Base-by-base conservation (phyloP, 2,113 vertebrate species). In the Sinocyclocheilus anshuiensis region DNA sequence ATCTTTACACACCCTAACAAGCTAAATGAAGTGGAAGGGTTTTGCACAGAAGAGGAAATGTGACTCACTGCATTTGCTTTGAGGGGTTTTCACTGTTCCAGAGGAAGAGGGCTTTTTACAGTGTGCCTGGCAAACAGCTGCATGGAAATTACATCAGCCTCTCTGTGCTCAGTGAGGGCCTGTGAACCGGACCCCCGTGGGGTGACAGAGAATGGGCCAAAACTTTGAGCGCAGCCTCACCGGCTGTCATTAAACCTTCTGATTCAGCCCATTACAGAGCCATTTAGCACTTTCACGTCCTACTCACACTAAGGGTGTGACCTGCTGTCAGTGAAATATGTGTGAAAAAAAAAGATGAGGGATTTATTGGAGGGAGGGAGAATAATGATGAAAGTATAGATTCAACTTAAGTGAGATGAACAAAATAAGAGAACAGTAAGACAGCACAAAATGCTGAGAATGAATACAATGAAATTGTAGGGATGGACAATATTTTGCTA, bases 1-100 rank as follows among this genome's bases (percentile, higher is more conserved):
- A 42, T 45, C 57, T 83, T n/a, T 80, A 59, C 53, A 69, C 18
- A 59, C 4, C 36, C 42, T 57, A 57, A 83, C 33, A 29, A 71
- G 80, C 81, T 74, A 89, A 85, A 89, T 89, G 87, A 85, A 83
- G 89, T 75, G 50, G 61, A 86, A 81, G 26, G 20, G 53, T 18
- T 72, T 72, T 57, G 65, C 48, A 12, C 65, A 61, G 81, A 74
- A 74, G 33, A 86, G 85, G 85, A 86, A 86, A 86, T 86, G 79
- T 86, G 85, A 81, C 85, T 86, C 85, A 86, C 53, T 81, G 84
- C 42, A 0, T 81, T 81, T 81, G 39, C 69, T 77, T 42, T 65
- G 67, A 50, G 83, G 76, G 71, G 29, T 39, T 86, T 72, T 78
- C 53, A 84, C 18, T 20, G 78, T 74, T 83, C 29, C 69, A 84